Percentiles rank a stretch among this genome's conserved stretches.
These are phyloP conservation scores for Trichogramma evanescens DNA, from an alignment of 2,888 invertebrate species.

Conservation along the genomic window DNA sequence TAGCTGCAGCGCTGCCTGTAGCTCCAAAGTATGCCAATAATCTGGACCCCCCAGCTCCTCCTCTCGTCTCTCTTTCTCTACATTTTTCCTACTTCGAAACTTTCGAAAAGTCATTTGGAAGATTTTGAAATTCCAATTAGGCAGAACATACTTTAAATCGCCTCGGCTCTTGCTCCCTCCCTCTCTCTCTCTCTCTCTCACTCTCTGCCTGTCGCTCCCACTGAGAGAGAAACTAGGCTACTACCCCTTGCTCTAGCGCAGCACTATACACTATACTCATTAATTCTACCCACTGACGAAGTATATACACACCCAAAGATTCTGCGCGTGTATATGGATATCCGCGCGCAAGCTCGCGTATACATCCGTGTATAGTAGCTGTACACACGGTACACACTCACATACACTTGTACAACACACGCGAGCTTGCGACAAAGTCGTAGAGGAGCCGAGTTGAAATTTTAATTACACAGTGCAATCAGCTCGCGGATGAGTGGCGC, in stretches of 20 bases:
- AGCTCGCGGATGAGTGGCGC: too few relatives aligned
- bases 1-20: too few relatives aligned
- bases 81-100: neutral
- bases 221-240: slow-evolving; percentile 13
- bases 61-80: neutral
- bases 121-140: slow-evolving; percentile 21
- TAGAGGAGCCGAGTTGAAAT: slow-evolving; percentile 9
- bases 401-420: neutral
- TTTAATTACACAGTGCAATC: slow-evolving; percentile 17
- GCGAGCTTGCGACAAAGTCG: slow-evolving; percentile 2
- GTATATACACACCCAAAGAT: too few relatives aligned
- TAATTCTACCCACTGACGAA: slow-evolving; percentile 11
- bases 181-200: too few relatives aligned
- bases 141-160: slow-evolving; percentile 19
- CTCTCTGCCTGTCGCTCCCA: too few relatives aligned
- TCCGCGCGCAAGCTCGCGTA: too few relatives aligned
- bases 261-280: neutral
- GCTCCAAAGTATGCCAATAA: slow-evolving; percentile 19
- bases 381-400: neutral
- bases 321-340: too few relatives aligned
- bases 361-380: too few relatives aligned
- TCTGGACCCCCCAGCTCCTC: neutral
- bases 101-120: slow-evolving; percentile 18
- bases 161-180: neutral
- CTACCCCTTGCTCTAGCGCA: neutral